Base-by-base conservation (phyloP, 2,113 vertebrate genomes). In the Ciconia stormi region DNA sequence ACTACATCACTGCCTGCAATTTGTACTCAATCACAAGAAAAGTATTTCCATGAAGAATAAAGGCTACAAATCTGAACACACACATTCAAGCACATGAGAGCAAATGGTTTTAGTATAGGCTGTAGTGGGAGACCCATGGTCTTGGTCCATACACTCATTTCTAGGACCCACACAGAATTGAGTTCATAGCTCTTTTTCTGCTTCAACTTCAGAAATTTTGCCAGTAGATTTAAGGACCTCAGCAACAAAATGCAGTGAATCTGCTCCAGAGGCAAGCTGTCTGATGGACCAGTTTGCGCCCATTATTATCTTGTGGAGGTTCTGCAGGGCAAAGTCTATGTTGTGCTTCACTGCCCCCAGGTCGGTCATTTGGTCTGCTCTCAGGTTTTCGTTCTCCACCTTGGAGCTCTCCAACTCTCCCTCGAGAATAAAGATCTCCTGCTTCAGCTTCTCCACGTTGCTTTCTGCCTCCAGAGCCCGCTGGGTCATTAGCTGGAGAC, bases 401-500 rank as follows among this genome's bases (percentile, higher is more conserved):
- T 92, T 98, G 93, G 81, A 98, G 16, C 72, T 89, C 11, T 98
- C 96, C 20, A 98, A 71, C 89, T 99, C 96, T 67, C 71, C 98
- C 97, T 98, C 98, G 32, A 99, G 98, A 89, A 98, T 73, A 26
- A 97, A 97, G n/a, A 98, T 79, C 81, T 99, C 98, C 71, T 96
- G 91, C 82, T 98, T 98, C 92, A 99, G 92, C 91, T 95, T 98
- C 61, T 98, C 97, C 22, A 98, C 88, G 0, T 81, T 93, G 70
- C 40, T 96, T 96, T 99, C 98, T 5, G 98, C 98, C 80, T 98
- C 98, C 69, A 98, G 74, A 5, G 98, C 98, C 87, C 98, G 71
- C 82, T 98, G 98, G 97, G 98, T 98, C 98, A 98, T 99, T 44
- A 98, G 62, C 50, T 98, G 98, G 40, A 99, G 98, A 74, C 95